These are phyloP conservation scores for Lepidochitona cinerea DNA, from an alignment of 2,888 invertebrate genomes.

Conservation along the genomic window DNA sequence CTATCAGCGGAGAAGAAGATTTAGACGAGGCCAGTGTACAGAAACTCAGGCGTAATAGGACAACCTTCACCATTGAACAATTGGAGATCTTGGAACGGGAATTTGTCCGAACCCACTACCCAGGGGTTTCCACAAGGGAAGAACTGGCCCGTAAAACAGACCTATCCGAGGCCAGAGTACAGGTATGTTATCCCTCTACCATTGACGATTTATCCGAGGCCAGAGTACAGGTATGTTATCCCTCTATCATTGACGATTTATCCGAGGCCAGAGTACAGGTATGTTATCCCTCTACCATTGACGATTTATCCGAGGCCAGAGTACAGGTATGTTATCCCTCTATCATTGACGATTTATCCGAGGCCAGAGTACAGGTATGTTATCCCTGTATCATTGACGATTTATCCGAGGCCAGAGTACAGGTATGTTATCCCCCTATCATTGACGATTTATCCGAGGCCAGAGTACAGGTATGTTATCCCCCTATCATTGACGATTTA, in stretches of 20 bases:
- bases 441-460: slow-evolving; percentile 94
- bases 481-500: too few relatives aligned
- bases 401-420: slow-evolving; percentile 93
- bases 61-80: slow-evolving; percentile 94
- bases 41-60: slow-evolving; percentile 93
- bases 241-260: slow-evolving; percentile 90
- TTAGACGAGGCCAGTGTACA: slow-evolving; percentile 19
- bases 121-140: slow-evolving; percentile 95
- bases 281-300: slow-evolving; percentile 85
- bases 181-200: slow-evolving; percentile 87
- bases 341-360: slow-evolving; percentile 89
- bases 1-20: background rate
- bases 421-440: too few relatives aligned
- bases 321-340: slow-evolving; percentile 92
- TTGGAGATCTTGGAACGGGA: slow-evolving; percentile 94
- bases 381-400: too few relatives aligned
- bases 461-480: slow-evolving; percentile 96
- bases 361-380: slow-evolving; percentile 97
- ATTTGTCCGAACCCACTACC: slow-evolving; percentile 96
- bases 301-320: slow-evolving; percentile 91
- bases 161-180: slow-evolving; percentile 93
- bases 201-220: slow-evolving; percentile 94
- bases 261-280: slow-evolving; percentile 98
- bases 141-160: slow-evolving; percentile 91
- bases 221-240: slow-evolving; percentile 88